Evolutionary conservation across 2,797 vertebrate genomes (phyloP), one percentile per base, ranked within the genome.

Genomic region (Lacerta viridis): DNA sequence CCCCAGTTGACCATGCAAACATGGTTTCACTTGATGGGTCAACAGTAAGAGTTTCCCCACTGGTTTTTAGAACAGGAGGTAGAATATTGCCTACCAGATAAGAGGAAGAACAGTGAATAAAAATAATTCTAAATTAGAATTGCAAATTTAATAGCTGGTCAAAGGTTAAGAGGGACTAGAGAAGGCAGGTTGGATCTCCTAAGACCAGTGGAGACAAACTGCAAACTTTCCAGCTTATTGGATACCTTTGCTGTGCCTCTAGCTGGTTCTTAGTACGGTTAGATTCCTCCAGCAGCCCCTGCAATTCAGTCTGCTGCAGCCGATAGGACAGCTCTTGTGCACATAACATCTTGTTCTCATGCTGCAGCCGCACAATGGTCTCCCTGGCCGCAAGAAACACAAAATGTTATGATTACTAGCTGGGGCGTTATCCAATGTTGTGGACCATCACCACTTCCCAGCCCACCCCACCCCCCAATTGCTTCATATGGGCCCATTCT

Each of bases 261-360:
- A 98, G 96, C 61, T 94, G 84, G 84, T 98, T 98, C 91, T 97
- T 97, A 77, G 96, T 95, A 23, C 98, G 97, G 93, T 98, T 98
- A 6, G 97, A 97, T 82, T 98, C 97, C 96, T 99, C 98, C 87
- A 99, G 97, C 90, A 97, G 96, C 3, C 91, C 95, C 95, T 98
- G 97, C 81, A 97, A 95, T 92, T 97, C 97, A 6, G 93, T 96
- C 18, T 98, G 95, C 79, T 95, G 97, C 93, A 97, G 97, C 17
- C 96, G 95, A 96, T 97, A 98, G 0, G 93, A 95, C 43, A 97
- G 96, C 95, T 99, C 98, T 95, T 98, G 98, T 87, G 96, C 96
- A 33, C 98, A 98, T 88, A 99, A 84, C 96, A 97, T 97, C 97
- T 97, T 98, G 95, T 99, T 99, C 95, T 99, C 98, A 77, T 96